phyloP scores from a whole-genome alignment of 2,113 vertebrate genomes.

The Gila orcuttii region DNA sequence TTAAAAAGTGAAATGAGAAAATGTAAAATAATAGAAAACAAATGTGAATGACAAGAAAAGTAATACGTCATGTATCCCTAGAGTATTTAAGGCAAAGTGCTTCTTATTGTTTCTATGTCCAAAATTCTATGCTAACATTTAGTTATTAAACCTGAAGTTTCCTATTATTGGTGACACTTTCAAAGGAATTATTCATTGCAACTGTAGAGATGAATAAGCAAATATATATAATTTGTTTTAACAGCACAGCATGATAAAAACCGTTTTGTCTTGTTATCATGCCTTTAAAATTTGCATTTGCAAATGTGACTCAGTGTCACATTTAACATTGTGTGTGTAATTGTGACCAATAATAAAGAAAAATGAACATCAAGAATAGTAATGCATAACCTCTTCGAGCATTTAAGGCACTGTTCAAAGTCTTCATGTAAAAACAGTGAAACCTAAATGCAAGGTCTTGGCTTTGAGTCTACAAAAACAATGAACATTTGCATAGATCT shows the following conservation, averaged over 20 bases:
- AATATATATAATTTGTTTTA: not conserved
- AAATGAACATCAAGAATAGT: not conserved
- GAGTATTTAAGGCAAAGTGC: not conserved
- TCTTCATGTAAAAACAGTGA: not conserved
- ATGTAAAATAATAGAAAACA: not conserved
- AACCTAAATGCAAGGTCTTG: not conserved
- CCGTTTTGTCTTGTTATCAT: not conserved
- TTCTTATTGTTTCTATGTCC: not conserved
- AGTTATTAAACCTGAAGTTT: not conserved
- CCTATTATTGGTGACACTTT: not conserved
- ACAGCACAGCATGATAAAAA: no score
- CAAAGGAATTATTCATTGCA: not conserved
- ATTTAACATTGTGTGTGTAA: not conserved
- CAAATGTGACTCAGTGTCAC: not conserved
- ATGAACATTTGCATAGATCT: not conserved
- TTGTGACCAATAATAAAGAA: not conserved
- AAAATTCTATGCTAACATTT: not conserved
- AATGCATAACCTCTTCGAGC: not conserved
- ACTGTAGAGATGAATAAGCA: not conserved
- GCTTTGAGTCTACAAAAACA: not conserved
- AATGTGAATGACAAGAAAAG: not conserved
- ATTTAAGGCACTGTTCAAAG: not conserved
- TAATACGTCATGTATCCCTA: not conserved
- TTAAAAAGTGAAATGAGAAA: not conserved
- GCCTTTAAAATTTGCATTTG: conserved; percentile 2